phyloP scores from a whole-genome alignment of 2,888 invertebrate genomes.

The Belgica antarctica region DNA sequence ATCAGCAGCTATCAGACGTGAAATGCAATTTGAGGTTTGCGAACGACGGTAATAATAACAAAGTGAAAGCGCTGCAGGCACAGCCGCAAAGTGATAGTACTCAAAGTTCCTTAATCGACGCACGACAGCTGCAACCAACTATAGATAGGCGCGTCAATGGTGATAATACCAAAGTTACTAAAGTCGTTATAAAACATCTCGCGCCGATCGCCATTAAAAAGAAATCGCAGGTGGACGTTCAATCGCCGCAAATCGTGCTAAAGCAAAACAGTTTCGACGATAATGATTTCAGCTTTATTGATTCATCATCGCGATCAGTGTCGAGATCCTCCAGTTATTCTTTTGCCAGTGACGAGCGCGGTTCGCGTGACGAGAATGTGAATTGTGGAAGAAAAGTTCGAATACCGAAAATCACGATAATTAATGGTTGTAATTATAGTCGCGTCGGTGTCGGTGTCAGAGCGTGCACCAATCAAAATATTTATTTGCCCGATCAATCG shows the following conservation, averaged over 20 bases:
- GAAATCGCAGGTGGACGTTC: background rate
- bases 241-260: background rate
- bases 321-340: slow-evolving; percentile 34
- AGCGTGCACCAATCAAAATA: slow-evolving; percentile 24
- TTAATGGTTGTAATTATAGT: slow-evolving; percentile 27
- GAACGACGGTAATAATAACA: slow-evolving; percentile 30
- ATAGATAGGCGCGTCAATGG: slow-evolving; percentile 5
- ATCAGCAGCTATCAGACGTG: background rate
- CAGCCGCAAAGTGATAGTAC: background rate
- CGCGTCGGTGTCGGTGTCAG: slow-evolving; percentile 11
- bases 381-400: slow-evolving; percentile 30
- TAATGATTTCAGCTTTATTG: slow-evolving; percentile 42
- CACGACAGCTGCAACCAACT: slow-evolving; percentile 7
- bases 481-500: background rate
- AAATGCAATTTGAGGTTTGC: slow-evolving; percentile 24
- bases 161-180: slow-evolving; percentile 34
- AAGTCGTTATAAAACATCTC: slow-evolving; percentile 30
- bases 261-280: slow-evolving; percentile 9
- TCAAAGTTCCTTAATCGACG: slow-evolving; percentile 22
- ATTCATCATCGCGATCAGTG: slow-evolving; percentile 36
- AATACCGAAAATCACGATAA: slow-evolving; percentile 39
- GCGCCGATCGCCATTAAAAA: slow-evolving; percentile 15
- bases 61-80: background rate
- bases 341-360: slow-evolving; percentile 35
- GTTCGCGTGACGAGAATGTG: slow-evolving; percentile 11